Evolutionary conservation across 1,140 invertebrate species (phyloP).

Genomic region (Zaprionus ghesquierei): DNA sequence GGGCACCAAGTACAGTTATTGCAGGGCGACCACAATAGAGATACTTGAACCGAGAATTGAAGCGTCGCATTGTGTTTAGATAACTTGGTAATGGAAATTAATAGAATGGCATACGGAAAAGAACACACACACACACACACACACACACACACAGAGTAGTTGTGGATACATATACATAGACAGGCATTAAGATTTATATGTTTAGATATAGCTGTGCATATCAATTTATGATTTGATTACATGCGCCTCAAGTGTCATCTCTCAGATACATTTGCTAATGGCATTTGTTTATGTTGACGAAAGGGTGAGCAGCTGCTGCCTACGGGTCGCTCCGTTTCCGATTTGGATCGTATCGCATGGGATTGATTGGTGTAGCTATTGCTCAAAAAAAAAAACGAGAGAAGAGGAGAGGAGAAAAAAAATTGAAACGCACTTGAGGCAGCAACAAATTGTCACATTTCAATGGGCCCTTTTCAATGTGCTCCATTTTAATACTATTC

Average conservation of each 20-base stretch:
- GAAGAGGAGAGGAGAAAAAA: background rate
- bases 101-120: conserved; percentile 51
- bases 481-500: conserved; percentile 61
- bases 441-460: conserved; percentile 75
- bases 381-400: conserved; percentile 32
- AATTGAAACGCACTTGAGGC: conserved; percentile 55
- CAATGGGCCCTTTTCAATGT: conserved; percentile 57
- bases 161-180: conserved; percentile 17
- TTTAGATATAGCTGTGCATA: conserved; percentile 25
- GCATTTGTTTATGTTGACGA: conserved; percentile 71
- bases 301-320: conserved; percentile 66
- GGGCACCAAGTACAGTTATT: conserved; percentile 45
- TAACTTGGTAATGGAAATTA: conserved; percentile 69
- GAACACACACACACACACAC: too few species aligned
- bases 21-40: conserved; percentile 46
- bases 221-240: conserved; percentile 78
- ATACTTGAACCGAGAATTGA: conserved; percentile 71
- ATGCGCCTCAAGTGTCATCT: conserved; percentile 55
- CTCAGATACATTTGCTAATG: conserved; percentile 74
- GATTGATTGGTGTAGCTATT: conserved; percentile 72
- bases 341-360: conserved; percentile 22
- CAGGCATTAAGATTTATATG: conserved; percentile 25
- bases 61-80: conserved; percentile 50
- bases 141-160: conserved; percentile 3
- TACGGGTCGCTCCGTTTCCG: background rate